A percentile compares a stretch with the other conserved stretches of the same genome.
Evolutionary conservation across 1,140 invertebrate species (phyloP).

Genomic region (Diuraphis noxia): DNA sequence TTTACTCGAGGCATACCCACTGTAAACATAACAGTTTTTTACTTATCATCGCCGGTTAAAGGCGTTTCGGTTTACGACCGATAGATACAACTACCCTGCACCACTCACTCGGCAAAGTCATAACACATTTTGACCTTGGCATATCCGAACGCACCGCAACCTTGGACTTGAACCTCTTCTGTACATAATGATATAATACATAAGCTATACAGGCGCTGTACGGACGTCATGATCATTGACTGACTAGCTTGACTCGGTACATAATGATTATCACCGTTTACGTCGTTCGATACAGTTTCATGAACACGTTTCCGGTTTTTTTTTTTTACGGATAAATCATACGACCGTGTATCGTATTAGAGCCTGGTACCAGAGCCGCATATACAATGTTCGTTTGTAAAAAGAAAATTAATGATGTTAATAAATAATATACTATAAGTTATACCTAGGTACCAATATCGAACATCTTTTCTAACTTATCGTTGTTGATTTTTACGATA

Average conservation of each 20-base stretch:
- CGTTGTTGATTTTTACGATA: neutral
- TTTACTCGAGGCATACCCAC: neutral
- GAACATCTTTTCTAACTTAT: neutral
- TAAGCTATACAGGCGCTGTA: neutral
- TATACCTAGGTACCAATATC: neutral
- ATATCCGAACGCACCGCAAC: neutral
- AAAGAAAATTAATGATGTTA: neutral
- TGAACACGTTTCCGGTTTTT: conserved; percentile 39
- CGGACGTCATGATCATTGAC: neutral
- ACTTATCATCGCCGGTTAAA: conserved; percentile 20
- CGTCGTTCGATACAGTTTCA: conserved; percentile 6
- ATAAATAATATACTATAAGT: neutral
- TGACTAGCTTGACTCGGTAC: neutral
- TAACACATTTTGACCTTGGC: neutral
- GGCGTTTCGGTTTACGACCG: neutral
- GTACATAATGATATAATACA: neutral
- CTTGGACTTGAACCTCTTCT: conserved; percentile 4
- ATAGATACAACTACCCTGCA: neutral
- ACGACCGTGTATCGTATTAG: neutral
- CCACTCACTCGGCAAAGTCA: no score
- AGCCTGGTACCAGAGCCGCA: neutral
- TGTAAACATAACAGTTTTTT: conserved; percentile 20
- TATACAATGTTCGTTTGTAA: neutral
- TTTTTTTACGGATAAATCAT: neutral
- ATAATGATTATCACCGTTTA: neutral